Evolutionary conservation across 2,113 vertebrate genomes (phyloP).

Genomic region (Ptilonorhynchus violaceus): DNA sequence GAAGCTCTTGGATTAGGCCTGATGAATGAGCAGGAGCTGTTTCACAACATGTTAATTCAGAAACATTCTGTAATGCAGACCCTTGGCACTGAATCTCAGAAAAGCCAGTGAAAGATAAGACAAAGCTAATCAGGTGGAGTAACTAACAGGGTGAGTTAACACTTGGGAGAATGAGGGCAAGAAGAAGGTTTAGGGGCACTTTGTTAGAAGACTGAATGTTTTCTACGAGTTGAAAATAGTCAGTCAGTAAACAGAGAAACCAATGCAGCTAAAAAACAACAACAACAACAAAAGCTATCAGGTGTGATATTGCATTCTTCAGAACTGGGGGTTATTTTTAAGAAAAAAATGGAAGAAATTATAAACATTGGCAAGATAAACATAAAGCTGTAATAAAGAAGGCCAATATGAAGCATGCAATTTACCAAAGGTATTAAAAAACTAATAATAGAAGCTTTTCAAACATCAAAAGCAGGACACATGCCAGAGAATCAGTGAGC

Average conservation of each 20-base stretch:
- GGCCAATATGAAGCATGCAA: rapidly evolving
- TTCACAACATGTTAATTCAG: neutral
- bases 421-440: constrained; percentile 8
- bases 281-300: neutral
- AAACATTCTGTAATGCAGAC: neutral
- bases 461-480: neutral
- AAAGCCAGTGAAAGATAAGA: neutral
- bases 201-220: neutral
- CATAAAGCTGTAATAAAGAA: neutral
- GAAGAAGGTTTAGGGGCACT: neutral
- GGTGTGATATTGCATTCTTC: neutral
- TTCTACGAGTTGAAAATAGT: neutral
- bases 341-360: neutral
- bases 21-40: neutral
- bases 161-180: neutral
- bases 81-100: neutral
- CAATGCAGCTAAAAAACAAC: neutral
- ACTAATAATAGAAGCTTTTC: neutral
- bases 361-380: neutral
- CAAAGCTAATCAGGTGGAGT: neutral
- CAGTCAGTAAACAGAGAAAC: neutral
- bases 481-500: neutral
- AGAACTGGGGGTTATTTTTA: neutral
- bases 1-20: neutral
- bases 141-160: neutral